Conservation (phyloP, 1,140 invertebrate genomes). For the Drosophila pseudoobscura region DNA sequence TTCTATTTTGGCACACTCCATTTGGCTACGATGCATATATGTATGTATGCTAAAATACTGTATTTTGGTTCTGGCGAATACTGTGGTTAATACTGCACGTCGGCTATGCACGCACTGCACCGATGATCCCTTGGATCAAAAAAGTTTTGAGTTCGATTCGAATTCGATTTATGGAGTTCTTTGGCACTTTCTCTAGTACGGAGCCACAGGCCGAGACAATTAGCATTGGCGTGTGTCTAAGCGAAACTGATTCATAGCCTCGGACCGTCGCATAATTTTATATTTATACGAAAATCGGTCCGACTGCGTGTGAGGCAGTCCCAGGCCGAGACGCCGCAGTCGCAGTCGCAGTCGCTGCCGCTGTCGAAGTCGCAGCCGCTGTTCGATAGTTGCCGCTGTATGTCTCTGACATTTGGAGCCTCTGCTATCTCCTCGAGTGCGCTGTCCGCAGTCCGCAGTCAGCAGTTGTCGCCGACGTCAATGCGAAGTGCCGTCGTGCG, state of each 20-base stretch:
- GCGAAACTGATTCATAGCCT: conserved; percentile 75
- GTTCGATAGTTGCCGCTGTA: not conserved
- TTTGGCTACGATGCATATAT: not conserved
- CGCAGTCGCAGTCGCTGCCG: conserved; percentile 27
- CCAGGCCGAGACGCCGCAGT: conserved; percentile 16
- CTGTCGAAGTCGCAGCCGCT: conserved; percentile 12
- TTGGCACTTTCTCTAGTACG: conserved; percentile 5
- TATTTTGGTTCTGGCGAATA: too few relatives aligned
- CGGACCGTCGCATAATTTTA: conserved; percentile 70
- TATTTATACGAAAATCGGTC: conserved; percentile 74
- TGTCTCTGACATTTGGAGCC: not conserved
- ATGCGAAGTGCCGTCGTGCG: conserved; percentile 45
- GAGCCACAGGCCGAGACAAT: conserved; percentile 52
- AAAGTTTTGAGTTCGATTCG: not conserved
- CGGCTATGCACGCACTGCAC: too few relatives aligned
- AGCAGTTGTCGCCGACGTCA: conserved; percentile 37
- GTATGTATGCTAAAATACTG: not conserved
- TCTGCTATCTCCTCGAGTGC: conserved; percentile 16
- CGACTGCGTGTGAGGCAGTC: conserved; percentile 57
- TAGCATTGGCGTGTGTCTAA: conserved; percentile 77
- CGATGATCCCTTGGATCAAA: not conserved
- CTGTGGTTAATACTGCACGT: too few relatives aligned
- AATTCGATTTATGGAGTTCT: not conserved
- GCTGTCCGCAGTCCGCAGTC: not conserved
- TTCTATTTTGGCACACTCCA: conserved; percentile 18